Evolutionary conservation across 2,888 invertebrate genomes (phyloP), one percentile per base, ranked within the genome.

Genomic region (Dyspetes luteomarginatus): DNA sequence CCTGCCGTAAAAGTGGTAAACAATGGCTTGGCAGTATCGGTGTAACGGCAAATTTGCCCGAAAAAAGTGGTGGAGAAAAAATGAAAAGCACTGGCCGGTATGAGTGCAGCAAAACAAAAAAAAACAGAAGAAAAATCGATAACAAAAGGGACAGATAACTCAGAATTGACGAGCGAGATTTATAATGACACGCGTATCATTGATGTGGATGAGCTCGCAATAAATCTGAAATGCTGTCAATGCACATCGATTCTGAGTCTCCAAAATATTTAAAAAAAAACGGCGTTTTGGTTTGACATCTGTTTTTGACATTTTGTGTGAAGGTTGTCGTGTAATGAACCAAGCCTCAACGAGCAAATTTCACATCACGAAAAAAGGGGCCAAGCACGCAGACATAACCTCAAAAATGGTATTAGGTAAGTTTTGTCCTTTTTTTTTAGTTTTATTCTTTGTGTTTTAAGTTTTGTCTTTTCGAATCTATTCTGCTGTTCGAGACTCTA

Each of bases 371-470:
- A 24, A 26, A 56, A 24, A 28, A 28, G 55, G 55, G 15, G 55
- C n/a, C 5, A 26, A 56, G 28, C 55, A 69, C 24, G 36, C 50
- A 15, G 22, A 69, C 41, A 24, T 55, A 69, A 69, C 28, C 55
- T 45, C 56, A 17, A 55, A 28, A 52, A 41, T 43, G 5, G 28
- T 69, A 69, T 55, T 69, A 30, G 69, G 69, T 69, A 69, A 55
- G 50, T 28, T 55, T 52, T 36, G 12, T 15, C 36, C 36, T 30
- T 1, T 67, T n/a, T n/a, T n/a, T n/a, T n/a, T n/a, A n/a, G n/a
- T n/a, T n/a, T n/a, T n/a, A n/a, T n/a, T n/a, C n/a, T n/a, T n/a
- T n/a, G n/a, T n/a, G n/a, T n/a, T n/a, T n/a, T n/a, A n/a, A n/a
- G n/a, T n/a, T n/a, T n/a, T n/a, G n/a, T 17, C 50, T 48, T 12